Conservation (phyloP, 2,888 invertebrate species). For the Lasioglossum villosulum region DNA sequence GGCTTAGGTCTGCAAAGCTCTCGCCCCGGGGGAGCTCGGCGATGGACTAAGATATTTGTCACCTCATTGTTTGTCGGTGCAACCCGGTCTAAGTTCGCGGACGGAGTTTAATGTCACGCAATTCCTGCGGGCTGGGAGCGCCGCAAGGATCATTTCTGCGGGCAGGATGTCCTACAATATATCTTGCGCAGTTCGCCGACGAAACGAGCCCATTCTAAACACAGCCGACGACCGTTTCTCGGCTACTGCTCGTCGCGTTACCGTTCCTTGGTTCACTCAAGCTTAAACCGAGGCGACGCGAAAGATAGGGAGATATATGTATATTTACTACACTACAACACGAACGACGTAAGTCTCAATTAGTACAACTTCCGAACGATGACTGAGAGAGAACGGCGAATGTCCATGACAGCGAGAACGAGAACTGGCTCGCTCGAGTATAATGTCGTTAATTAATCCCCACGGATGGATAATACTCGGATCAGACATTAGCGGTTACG, state of each 20-base stretch:
- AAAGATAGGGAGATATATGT: constrained; percentile 35
- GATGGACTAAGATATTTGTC: constrained; percentile 81
- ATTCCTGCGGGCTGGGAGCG: constrained; percentile 77
- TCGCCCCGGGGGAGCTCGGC: constrained; percentile 62
- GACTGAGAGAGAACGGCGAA: constrained; percentile 33
- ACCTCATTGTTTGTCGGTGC: constrained; percentile 81
- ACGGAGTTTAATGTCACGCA: constrained; percentile 83
- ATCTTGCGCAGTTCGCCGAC: constrained; percentile 71
- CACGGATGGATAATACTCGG: constrained; percentile 23
- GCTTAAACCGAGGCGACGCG: constrained; percentile 58
- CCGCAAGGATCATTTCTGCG: constrained; percentile 73
- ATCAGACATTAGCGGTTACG: constrained; percentile 17
- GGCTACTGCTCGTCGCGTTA: constrained; percentile 33
- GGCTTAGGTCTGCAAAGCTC: constrained; percentile 76
- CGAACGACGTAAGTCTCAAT: constrained; percentile 71
- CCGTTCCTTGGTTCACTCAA: constrained; percentile 57
- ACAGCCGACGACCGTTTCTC: constrained; percentile 20
- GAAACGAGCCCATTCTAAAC: constrained; percentile 73
- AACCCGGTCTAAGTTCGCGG: constrained; percentile 75
- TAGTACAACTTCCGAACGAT: constrained; percentile 72
- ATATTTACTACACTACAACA: constrained; percentile 58
- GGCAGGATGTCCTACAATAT: constrained; percentile 72
- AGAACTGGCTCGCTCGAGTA: constrained; percentile 38
- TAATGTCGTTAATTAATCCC: constrained; percentile 59
- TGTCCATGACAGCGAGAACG: constrained; percentile 41